Percentiles rank a stretch among this genome's conserved stretches.
These are phyloP conservation scores for Blastomussa wellsi DNA, from an alignment of 92 coral and sea anemone genomes.

Conservation along the genomic window DNA sequence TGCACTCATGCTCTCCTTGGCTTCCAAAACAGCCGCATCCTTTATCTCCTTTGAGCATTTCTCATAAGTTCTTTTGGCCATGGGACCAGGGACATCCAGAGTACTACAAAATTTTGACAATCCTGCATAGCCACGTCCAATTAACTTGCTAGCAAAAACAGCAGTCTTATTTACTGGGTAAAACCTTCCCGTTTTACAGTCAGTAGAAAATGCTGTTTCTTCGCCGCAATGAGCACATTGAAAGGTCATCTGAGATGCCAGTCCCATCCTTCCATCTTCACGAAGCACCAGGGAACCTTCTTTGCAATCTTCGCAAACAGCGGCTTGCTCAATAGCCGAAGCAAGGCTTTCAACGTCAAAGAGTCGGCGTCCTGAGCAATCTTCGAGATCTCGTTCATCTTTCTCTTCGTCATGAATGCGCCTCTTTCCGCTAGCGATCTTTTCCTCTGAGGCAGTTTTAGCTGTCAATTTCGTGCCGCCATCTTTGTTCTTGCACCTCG, in stretches of 20 bases:
- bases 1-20: too few species aligned
- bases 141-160: not conserved
- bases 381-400: not conserved
- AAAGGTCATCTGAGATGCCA: not conserved
- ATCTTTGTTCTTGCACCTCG: too few species aligned
- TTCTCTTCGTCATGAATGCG: not conserved
- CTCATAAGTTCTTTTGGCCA: not conserved
- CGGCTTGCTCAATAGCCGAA: too few species aligned
- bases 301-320: too few species aligned
- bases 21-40: too few species aligned
- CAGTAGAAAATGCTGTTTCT: not conserved
- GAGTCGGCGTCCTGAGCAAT: not conserved
- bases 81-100: not conserved
- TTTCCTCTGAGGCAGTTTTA: too few species aligned
- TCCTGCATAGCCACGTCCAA: not conserved
- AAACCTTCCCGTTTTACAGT: not conserved
- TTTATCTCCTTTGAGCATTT: too few species aligned
- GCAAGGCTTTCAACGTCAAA: not conserved
- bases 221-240: not conserved
- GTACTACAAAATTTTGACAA: not conserved
- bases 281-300: not conserved
- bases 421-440: not conserved
- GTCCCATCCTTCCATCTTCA: not conserved
- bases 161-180: not conserved
- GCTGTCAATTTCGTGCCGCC: too few species aligned